Percentiles rank a stretch among this genome's conserved stretches.
These are phyloP conservation scores for Eugnorisma glareosa DNA, from an alignment of 2,888 invertebrate species.

Conservation along the genomic window DNA sequence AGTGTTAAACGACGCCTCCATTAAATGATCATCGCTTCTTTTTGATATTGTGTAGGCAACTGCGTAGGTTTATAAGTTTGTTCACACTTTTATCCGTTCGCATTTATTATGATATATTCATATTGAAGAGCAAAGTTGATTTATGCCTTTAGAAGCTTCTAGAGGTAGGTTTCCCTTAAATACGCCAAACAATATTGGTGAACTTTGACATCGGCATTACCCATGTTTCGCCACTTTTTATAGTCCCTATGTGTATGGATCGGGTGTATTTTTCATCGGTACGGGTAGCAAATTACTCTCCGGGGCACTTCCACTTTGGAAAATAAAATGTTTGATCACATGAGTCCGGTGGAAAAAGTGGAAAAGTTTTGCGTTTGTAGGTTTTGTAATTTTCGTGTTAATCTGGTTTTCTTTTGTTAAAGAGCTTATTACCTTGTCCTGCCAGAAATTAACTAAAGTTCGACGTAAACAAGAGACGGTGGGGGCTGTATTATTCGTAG, in stretches of 20 bases:
- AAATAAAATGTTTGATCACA: slow-evolving; percentile 60
- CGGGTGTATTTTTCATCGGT: slow-evolving; percentile 70
- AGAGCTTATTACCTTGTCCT: neutral
- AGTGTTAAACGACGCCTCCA: slow-evolving; percentile 26
- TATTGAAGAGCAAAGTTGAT: slow-evolving; percentile 9
- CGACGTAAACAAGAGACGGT: neutral
- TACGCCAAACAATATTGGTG: slow-evolving; percentile 50
- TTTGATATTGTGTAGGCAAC: slow-evolving; percentile 7
- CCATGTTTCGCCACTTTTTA: slow-evolving; percentile 58
- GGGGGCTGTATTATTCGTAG: neutral
- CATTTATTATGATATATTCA: slow-evolving; percentile 10
- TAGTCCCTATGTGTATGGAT: slow-evolving; percentile 64
- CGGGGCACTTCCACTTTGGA: slow-evolving; percentile 44
- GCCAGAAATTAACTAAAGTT: neutral
- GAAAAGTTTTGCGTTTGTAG: slow-evolving; percentile 32
- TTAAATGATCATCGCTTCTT: slow-evolving; percentile 25
- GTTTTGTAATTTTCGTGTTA: slow-evolving; percentile 26
- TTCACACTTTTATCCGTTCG: slow-evolving; percentile 17
- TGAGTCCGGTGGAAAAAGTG: slow-evolving; percentile 38
- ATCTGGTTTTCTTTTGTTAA: slow-evolving; percentile 9
- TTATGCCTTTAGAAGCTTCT: slow-evolving; percentile 7
- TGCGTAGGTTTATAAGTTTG: slow-evolving; percentile 20
- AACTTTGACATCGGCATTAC: slow-evolving; percentile 68
- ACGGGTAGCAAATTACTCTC: slow-evolving; percentile 67
- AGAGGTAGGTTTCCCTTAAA: neutral